Evolutionary conservation across 2,888 invertebrate species (phyloP).

Genomic region (Acronicta psi): DNA sequence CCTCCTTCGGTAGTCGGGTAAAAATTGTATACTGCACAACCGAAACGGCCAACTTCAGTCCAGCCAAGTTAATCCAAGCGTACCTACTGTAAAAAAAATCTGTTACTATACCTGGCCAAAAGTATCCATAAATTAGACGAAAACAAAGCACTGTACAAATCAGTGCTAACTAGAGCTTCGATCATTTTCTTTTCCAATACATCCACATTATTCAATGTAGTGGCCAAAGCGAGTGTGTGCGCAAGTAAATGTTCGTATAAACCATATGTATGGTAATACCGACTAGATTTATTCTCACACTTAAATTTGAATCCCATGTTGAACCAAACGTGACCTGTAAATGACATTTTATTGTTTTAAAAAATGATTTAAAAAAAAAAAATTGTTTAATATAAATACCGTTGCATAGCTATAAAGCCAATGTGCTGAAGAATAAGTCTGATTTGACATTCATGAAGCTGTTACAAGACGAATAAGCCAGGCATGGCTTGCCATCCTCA

Average conservation of each 20-base stretch:
- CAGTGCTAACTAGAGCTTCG: constrained; percentile 68
- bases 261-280: constrained; percentile 49
- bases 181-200: constrained; percentile 68
- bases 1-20: no score
- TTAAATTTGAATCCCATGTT: constrained; percentile 65
- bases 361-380: no score
- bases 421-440: no score
- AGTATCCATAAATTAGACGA: constrained; percentile 75
- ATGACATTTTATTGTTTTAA: constrained; percentile 1
- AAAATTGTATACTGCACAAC: no score
- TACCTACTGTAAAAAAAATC: no score
- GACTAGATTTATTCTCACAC: constrained; percentile 32
- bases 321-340: constrained; percentile 75
- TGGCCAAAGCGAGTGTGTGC: constrained; percentile 62
- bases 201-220: constrained; percentile 64
- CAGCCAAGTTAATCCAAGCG: no score
- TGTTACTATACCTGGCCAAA: constrained; percentile 67
- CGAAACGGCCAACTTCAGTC: no score
- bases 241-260: constrained; percentile 72
- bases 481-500: no score
- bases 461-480: no score
- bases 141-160: constrained; percentile 72
- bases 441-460: no score
- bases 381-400: no score
- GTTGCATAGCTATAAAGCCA: no score